Base-by-base conservation (phyloP, 2,888 invertebrate species). In the Drosophila kambysellisi region DNA sequence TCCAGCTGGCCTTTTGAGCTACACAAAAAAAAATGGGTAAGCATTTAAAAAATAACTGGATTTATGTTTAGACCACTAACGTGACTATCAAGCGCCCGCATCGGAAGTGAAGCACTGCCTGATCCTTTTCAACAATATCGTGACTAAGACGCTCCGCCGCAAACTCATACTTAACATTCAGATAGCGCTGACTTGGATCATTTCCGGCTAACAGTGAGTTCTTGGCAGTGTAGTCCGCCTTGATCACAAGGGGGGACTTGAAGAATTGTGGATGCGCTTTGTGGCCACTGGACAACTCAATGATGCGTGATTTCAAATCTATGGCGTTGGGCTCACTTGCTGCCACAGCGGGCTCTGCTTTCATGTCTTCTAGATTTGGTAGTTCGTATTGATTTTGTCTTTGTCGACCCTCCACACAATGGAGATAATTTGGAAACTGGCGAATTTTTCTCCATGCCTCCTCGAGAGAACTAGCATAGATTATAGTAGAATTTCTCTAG, bases 101-200 rank as follows among this genome's bases (percentile, higher is more conserved):
- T 30, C 79, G 81, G 73, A 77, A 91, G 56, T 81, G 78, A 12
- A 81, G 73, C 33, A 83, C 74, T 5, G 52, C 59, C 30, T 81
- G 60, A 50, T 79, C 68, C 11, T 57, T 29, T 2, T 63, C 25
- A 1, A 65, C 8, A 0, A 54, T 57, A 11, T 70, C 25, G 9
- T 51, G 41, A 0, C 72, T n/a, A 3, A 73, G 66, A 7, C 90
- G 89, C 56, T 92, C 92, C 46, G 91, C 53, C 0, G 60, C 75
- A 39, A 91, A 91, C 6, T 90, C 90, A 73, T 91, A 90, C 20
- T 81, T 83, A 0, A 77, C 80, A 69, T 84, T 87, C 12, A 91
- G 56, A 51, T 82, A 91, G 53, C 91, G 89, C 7, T 56, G 65
- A 39, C 62, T 68, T 3, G 63, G 69, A 77, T 92, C 92, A 41